phyloP scores from a whole-genome alignment of 1,140 invertebrate genomes.

The Yoshiicerus persimilis region DNA sequence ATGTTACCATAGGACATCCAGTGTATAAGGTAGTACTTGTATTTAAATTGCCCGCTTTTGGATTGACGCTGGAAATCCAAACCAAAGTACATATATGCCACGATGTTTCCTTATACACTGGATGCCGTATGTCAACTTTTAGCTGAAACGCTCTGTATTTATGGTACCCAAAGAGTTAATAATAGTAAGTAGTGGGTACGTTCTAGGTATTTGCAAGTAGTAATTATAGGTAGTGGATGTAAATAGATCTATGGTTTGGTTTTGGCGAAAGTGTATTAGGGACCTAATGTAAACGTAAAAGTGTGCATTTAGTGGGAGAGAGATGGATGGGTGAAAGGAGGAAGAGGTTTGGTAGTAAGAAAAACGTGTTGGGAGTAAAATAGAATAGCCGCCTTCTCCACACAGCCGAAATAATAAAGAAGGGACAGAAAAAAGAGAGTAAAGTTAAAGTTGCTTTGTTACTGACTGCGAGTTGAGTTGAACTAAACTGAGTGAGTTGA shows the following conservation, averaged over 20 bases:
- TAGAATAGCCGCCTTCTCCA: background rate
- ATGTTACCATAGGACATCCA: too few relatives aligned
- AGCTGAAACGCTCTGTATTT: too few relatives aligned
- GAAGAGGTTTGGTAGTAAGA: background rate
- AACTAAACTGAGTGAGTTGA: background rate
- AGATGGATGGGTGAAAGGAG: background rate
- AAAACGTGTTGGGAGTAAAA: background rate
- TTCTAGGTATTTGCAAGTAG: background rate
- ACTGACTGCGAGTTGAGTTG: background rate
- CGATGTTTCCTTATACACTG: too few relatives aligned
- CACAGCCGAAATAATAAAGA: background rate
- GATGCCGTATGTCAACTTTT: too few relatives aligned
- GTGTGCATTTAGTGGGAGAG: background rate
- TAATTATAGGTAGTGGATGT: background rate
- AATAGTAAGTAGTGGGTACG: too few relatives aligned
- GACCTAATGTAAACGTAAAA: background rate
- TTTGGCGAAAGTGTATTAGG: background rate
- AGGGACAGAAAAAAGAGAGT: background rate
- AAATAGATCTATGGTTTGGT: background rate
- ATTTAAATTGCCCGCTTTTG: too few relatives aligned
- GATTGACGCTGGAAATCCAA: too few relatives aligned
- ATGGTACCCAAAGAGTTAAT: too few relatives aligned
- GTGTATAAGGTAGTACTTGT: too few relatives aligned
- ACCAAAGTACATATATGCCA: too few relatives aligned
- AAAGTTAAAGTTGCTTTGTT: background rate